phyloP scores from a whole-genome alignment of 2,888 invertebrate species.

The Hipparchia semele region DNA sequence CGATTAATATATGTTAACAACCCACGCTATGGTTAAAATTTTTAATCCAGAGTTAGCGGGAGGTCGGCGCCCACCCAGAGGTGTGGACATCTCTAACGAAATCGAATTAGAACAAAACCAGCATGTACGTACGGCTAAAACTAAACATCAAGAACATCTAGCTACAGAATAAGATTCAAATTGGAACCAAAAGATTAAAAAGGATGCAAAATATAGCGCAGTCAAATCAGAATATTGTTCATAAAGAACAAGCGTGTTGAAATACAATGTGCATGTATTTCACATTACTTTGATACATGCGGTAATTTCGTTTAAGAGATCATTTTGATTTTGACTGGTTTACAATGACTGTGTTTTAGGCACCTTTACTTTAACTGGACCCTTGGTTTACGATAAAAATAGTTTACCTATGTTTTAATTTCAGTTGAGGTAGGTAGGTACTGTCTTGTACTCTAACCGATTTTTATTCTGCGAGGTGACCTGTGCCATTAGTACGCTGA shows the following conservation, averaged over 20 bases:
- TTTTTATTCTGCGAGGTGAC: too few relatives aligned
- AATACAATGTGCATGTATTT: constrained; percentile 32
- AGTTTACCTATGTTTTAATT: too few relatives aligned
- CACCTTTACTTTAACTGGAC: neutral
- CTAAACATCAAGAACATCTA: constrained; percentile 4
- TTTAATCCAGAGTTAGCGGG: constrained; percentile 73
- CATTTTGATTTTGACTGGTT: constrained; percentile 11
- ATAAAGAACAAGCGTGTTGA: constrained; percentile 32
- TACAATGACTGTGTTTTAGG: neutral
- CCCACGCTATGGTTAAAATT: constrained; percentile 69
- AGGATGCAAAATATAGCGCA: constrained; percentile 6
- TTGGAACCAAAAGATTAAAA: constrained; percentile 12
- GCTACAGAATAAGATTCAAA: constrained; percentile 25
- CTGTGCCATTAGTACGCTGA: too few relatives aligned
- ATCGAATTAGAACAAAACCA: constrained; percentile 69
- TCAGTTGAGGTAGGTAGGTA: too few relatives aligned
- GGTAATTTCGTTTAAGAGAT: constrained; percentile 10
- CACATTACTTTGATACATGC: constrained; percentile 24
- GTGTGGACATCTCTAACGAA: constrained; percentile 71
- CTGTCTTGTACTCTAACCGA: too few relatives aligned
- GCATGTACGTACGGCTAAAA: neutral
- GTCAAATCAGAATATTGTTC: constrained; percentile 26
- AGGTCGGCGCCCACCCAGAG: constrained; percentile 78
- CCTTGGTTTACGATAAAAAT: neutral
- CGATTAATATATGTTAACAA: constrained; percentile 73